Percentiles rank a stretch among this genome's conserved stretches.
phyloP scores from a whole-genome alignment of 1,140 invertebrate genomes.

The Drosophila sp. region DNA sequence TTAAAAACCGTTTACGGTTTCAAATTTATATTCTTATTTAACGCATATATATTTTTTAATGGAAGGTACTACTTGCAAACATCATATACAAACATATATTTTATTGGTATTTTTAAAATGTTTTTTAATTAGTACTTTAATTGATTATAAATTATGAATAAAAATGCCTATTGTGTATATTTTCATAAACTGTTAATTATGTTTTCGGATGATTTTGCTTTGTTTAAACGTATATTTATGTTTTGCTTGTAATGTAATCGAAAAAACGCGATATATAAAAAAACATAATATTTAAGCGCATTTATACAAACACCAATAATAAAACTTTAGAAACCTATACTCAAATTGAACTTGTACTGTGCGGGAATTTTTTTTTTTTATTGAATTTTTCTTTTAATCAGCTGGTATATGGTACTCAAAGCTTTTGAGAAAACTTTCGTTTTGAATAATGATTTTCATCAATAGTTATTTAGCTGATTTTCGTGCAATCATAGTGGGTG shows the following conservation, averaged over 20 bases:
- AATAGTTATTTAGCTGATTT: too few species aligned
- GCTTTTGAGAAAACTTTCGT: too few species aligned
- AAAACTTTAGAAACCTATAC: slow-evolving; percentile 52
- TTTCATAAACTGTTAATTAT: slow-evolving; percentile 53
- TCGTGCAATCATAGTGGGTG: too few species aligned
- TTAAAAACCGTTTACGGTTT: slow-evolving; percentile 55
- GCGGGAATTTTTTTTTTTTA: background rate
- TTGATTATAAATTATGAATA: slow-evolving; percentile 55
- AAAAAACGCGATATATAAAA: slow-evolving; percentile 39
- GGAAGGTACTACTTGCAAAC: slow-evolving; percentile 25
- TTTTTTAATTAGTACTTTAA: slow-evolving; percentile 66
- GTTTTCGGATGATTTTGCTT: slow-evolving; percentile 49
- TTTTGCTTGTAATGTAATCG: slow-evolving; percentile 47
- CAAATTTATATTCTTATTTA: slow-evolving; percentile 42
- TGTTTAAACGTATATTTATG: slow-evolving; percentile 44
- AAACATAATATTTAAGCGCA: slow-evolving; percentile 58
- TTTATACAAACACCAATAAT: slow-evolving; percentile 64
- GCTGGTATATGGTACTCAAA: too few species aligned
- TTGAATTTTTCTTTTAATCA: too few species aligned
- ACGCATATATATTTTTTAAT: slow-evolving; percentile 51
- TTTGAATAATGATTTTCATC: too few species aligned
- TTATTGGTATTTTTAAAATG: slow-evolving; percentile 55
- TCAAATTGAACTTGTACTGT: background rate
- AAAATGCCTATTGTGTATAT: slow-evolving; percentile 62
- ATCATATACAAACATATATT: slow-evolving; percentile 27